Conservation (phyloP, 2,797 vertebrate species). For the Stomatorhinus walkeri region DNA sequence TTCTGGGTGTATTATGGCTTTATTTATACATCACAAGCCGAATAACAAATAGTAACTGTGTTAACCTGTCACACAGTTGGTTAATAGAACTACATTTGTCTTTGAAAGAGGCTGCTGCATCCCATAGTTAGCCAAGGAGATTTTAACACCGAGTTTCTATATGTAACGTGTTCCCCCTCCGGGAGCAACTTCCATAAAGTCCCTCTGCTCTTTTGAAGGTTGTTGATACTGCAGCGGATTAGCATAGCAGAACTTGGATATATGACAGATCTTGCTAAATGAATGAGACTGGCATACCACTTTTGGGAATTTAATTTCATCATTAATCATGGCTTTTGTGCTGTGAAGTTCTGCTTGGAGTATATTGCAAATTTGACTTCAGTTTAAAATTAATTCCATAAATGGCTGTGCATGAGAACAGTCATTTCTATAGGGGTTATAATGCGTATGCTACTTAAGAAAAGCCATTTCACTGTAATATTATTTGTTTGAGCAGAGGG, state of each 20-base stretch:
- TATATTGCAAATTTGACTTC: neutral
- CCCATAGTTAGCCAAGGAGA: neutral
- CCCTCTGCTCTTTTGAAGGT: neutral
- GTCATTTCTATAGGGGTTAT: neutral
- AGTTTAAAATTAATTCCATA: neutral
- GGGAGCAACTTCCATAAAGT: neutral
- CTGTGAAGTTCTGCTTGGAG: slow-evolving; percentile 1
- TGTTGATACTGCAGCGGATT: neutral
- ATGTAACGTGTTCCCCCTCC: neutral
- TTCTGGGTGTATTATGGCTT: neutral
- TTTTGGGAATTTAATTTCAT: neutral
- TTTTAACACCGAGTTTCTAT: neutral
- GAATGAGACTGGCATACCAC: neutral
- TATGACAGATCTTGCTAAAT: neutral
- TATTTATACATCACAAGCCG: slow-evolving; percentile 9
- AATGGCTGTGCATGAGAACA: neutral
- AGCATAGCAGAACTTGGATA: neutral
- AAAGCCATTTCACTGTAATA: neutral
- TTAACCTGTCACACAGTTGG: neutral
- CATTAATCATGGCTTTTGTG: slow-evolving; percentile 7
- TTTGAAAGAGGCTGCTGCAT: neutral
- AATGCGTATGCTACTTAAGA: neutral
- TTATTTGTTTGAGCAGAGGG: neutral
- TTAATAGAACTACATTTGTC: neutral
- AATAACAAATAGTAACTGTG: neutral